phyloP scores from a whole-genome alignment of 2,888 invertebrate species.

The Andrena bicolor region DNA sequence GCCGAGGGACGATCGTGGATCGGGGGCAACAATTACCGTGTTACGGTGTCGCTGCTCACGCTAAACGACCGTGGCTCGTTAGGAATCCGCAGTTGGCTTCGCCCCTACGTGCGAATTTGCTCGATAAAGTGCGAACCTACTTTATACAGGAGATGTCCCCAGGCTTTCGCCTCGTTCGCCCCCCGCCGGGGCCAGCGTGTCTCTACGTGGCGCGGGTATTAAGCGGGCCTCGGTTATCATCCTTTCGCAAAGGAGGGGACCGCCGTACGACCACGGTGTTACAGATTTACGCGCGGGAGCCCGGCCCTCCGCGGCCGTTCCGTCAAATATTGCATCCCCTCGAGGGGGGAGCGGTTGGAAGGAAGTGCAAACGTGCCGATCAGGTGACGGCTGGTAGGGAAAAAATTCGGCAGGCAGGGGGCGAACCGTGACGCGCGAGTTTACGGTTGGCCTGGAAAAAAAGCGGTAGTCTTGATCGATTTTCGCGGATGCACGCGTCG shows the following conservation, averaged over 20 bases:
- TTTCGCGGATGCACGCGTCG: constrained; percentile 37
- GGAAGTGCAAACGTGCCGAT: constrained; percentile 18
- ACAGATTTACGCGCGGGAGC: constrained; percentile 63
- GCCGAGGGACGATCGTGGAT: constrained; percentile 39
- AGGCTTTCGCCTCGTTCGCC: constrained; percentile 14
- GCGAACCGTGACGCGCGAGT: constrained; percentile 23
- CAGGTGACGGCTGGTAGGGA: constrained; percentile 4
- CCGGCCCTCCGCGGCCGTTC: constrained; percentile 53
- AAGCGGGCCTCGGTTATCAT: constrained; percentile 64
- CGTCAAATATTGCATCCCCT: constrained; percentile 59
- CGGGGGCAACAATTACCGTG: constrained; percentile 59
- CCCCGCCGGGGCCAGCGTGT: constrained; percentile 22
- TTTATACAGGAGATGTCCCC: constrained; percentile 38
- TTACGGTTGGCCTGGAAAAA: constrained; percentile 40
- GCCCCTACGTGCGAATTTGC: constrained; percentile 62
- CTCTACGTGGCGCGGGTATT: constrained; percentile 59
- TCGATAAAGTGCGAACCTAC: constrained; percentile 63
- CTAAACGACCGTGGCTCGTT: constrained; percentile 65
- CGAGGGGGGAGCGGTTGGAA: constrained; percentile 18
- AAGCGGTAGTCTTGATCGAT: constrained; percentile 49
- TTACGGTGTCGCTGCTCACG: constrained; percentile 42
- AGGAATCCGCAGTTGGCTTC: constrained; percentile 59
- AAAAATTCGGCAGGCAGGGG: constrained; percentile 9
- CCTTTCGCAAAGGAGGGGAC: constrained; percentile 30
- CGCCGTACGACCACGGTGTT: constrained; percentile 45